Evolutionary conservation across 92 coral and sea anemone genomes (phyloP), one percentile per base, ranked within the genome.

Genomic region (Zoanthus sociatus): DNA sequence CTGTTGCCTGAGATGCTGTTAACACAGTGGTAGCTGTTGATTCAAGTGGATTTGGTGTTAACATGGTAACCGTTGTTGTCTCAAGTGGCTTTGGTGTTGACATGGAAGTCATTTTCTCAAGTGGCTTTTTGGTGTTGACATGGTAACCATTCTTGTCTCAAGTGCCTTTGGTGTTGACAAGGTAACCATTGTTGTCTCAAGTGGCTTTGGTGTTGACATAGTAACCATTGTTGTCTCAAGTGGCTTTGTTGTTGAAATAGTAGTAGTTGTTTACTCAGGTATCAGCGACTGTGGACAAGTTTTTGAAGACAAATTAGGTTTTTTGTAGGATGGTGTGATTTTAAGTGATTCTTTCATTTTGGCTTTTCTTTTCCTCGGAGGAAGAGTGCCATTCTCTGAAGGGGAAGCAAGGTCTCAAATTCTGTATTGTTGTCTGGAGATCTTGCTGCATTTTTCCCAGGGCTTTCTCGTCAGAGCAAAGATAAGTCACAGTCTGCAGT

Each of bases 401-500:
- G 26, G 81, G 81, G 3, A 76, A 30, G 71, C 8, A 33, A 17
- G 79, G 79, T 51, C 64, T 76, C 79, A 76, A 76, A 51, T 76
- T 76, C 31, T 14, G 61, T 47, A 53, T 76, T 30, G 79, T 53
- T 48, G 10, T 50, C 47, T 76, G 79, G 15, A 76, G 64, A 50
- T 76, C 79, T 48, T 51, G 42, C 47, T 76, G 79, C 79, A 76
- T 46, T 21, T 47, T 51, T 6, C 61, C 55, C 63, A 76, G 64
- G 44, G 81, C 61, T 76, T 76, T 17, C 33, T 76, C 81, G 26
- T 76, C 81, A 76, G 42, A 48, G 42, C 81, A 76, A 32, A 76
- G 81, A 26, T 76, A 51, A 20, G 81, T 76, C 81, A 76, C 20
- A 30, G 81, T 76, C 67, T 76, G 44, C 47, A 76, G 17, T 21